Conservation (phyloP, 23 tunicate genomes). For the Diplosoma virens region DNA sequence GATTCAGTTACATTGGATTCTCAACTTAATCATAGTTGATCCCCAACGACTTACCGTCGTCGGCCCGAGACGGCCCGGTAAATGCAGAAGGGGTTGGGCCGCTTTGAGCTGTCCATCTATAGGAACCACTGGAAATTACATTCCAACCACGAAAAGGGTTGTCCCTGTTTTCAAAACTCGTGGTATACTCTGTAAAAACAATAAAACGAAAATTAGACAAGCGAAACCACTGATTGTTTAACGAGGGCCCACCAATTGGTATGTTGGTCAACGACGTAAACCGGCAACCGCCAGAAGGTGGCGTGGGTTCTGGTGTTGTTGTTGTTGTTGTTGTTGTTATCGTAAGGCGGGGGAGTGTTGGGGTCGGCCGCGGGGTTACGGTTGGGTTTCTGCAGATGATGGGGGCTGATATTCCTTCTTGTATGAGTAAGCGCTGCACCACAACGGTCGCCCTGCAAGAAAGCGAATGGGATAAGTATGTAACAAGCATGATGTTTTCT, state of each 20-base stretch:
- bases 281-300: background rate
- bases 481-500: no score
- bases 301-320: background rate
- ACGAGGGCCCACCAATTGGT: background rate
- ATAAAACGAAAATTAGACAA: background rate
- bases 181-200: conserved; percentile 9
- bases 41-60: conserved; percentile 35
- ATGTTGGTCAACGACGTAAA: background rate
- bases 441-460: no score
- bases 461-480: no score
- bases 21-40: no score
- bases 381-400: no score
- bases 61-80: conserved; percentile 36
- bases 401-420: no score
- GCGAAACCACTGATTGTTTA: no score
- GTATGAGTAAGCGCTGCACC: no score
- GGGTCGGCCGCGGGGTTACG: no score
- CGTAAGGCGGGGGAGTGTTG: no score
- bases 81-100: conserved; percentile 21
- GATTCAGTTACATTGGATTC: no score
- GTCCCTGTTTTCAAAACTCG: conserved; percentile 5
- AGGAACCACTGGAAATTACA: background rate
- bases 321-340: background rate
- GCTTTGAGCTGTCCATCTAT: conserved; percentile 1
- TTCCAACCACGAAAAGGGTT: conserved; percentile 17